Evolutionary conservation across 1,140 invertebrate genomes (phyloP).

Genomic region (Ceratina australensis): DNA sequence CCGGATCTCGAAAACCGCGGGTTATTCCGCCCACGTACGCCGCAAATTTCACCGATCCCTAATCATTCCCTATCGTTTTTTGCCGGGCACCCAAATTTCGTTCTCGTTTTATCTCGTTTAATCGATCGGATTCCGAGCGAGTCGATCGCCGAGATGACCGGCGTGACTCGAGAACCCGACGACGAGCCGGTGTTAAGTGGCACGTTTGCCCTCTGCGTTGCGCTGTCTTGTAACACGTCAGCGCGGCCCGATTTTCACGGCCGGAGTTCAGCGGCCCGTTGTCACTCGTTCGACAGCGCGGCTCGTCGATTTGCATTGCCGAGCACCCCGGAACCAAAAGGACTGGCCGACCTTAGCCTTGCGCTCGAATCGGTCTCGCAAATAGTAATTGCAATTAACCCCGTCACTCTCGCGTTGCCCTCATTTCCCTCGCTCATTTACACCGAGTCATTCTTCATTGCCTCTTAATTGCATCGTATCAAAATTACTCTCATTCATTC

Average conservation of each 20-base stretch:
- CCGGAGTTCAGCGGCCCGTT: slow-evolving; percentile 49
- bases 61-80: not conserved
- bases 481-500: no score
- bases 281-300: slow-evolving; percentile 60
- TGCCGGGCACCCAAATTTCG: not conserved
- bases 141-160: slow-evolving; percentile 46
- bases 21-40: not conserved
- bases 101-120: slow-evolving; percentile 23
- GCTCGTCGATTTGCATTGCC: slow-evolving; percentile 49
- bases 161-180: slow-evolving; percentile 45
- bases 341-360: slow-evolving; percentile 54
- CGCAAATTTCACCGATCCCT: not conserved
- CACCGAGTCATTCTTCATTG: no score
- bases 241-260: slow-evolving; percentile 47
- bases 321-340: slow-evolving; percentile 35
- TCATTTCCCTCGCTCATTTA: not conserved
- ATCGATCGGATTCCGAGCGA: slow-evolving; percentile 56
- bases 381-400: slow-evolving; percentile 16
- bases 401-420: not conserved
- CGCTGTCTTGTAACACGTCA: slow-evolving; percentile 68
- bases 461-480: no score
- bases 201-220: slow-evolving; percentile 67
- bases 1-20: not conserved
- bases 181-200: slow-evolving; percentile 65
- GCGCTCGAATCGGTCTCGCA: slow-evolving; percentile 19